phyloP scores from a whole-genome alignment of 1,140 invertebrate genomes.

The Periplaneta americana region DNA sequence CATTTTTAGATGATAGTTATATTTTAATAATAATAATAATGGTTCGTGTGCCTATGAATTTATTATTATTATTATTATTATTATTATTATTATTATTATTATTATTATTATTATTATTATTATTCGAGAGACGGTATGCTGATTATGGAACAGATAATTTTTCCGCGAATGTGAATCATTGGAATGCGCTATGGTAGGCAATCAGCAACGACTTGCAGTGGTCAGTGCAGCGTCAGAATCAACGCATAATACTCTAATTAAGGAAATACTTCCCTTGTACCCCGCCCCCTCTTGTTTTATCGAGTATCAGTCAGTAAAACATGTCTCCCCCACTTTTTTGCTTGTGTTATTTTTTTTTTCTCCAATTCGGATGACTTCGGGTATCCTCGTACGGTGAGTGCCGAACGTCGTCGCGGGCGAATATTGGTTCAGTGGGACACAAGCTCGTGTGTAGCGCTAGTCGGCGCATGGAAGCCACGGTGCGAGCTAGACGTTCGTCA shows the following conservation, averaged over 20 bases:
- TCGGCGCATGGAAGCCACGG: conserved; percentile 7
- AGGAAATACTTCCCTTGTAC: neutral
- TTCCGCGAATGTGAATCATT: too few species aligned
- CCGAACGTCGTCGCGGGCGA: conserved; percentile 2
- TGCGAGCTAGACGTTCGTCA: neutral
- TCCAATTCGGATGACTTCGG: neutral
- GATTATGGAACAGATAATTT: too few species aligned
- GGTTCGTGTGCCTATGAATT: too few species aligned
- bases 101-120: too few species aligned
- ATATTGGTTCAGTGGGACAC: conserved; percentile 18
- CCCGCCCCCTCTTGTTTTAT: neutral
- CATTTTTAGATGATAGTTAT: too few species aligned
- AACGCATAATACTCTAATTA: neutral
- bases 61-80: too few species aligned
- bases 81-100: too few species aligned
- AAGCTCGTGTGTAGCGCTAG: neutral
- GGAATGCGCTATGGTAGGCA: too few species aligned
- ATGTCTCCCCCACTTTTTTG: neutral
- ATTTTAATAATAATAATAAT: too few species aligned
- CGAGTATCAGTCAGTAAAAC: neutral
- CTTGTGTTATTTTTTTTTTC: neutral
- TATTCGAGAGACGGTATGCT: too few species aligned
- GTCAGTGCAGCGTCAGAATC: too few species aligned
- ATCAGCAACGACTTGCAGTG: too few species aligned
- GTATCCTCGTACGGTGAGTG: neutral